Conservation (phyloP, 2,797 vertebrate species). For the Crenuchus spilurus region DNA sequence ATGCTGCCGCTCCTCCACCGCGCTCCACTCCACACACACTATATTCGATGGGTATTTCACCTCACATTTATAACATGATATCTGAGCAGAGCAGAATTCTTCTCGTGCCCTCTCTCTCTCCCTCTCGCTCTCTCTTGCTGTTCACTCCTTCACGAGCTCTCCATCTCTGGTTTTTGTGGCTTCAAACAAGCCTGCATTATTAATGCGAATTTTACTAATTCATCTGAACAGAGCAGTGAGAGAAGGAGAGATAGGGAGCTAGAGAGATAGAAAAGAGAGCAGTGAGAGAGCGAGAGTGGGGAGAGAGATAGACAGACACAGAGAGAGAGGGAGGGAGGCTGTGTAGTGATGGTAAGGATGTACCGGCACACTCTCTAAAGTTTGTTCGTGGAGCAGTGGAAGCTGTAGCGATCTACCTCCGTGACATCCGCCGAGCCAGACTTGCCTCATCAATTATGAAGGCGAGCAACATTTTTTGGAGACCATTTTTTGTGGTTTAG, state of each 20-base stretch:
- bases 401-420: constrained; percentile 38
- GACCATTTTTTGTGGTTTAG: constrained; percentile 42
- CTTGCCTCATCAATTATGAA: constrained; percentile 59
- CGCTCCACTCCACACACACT: constrained; percentile 40
- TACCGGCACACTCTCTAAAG: constrained; percentile 45
- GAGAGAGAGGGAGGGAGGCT: constrained; percentile 33
- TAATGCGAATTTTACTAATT: constrained; percentile 65
- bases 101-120: constrained; percentile 36
- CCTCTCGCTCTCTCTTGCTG: constrained; percentile 23
- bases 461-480: constrained; percentile 50
- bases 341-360: constrained; percentile 14
- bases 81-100: constrained; percentile 54
- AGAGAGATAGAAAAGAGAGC: constrained; percentile 18
- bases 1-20: constrained; percentile 48
- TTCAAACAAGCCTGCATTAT: constrained; percentile 65
- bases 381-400: constrained; percentile 39
- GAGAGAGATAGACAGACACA: constrained; percentile 4
- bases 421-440: constrained; percentile 43
- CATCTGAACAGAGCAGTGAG: constrained; percentile 53
- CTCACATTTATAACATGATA: constrained; percentile 62
- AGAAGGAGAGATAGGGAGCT: constrained; percentile 24
- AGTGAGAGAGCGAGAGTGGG: constrained; percentile 13
- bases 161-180: constrained; percentile 62
- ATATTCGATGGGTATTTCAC: constrained; percentile 61
- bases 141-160: constrained; percentile 39